Base-by-base conservation (phyloP, 2,888 invertebrate species). In the Trachelus stipa region DNA sequence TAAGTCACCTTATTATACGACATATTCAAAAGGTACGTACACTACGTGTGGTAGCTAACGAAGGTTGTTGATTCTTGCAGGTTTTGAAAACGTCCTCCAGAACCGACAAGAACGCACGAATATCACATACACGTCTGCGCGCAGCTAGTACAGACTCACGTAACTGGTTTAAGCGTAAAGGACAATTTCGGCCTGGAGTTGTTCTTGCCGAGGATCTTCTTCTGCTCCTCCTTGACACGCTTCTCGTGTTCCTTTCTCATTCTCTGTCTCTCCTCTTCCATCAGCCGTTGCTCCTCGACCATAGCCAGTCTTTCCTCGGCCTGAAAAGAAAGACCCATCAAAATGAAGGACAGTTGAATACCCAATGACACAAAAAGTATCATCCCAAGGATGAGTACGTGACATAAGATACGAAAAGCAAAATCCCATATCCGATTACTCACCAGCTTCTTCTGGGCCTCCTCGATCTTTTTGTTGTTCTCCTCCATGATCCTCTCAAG, bases 381-480 rank as follows among this genome's bases (percentile, higher is more conserved):
- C 23, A 9, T 56, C 23, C 56, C 9, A 1, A 23, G 9, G 15
- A 6, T 2, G 6, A 56, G 40, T 2, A 15, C 40, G 23, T 56
- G 0, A 2, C 6, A 23, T 0, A 6, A 1, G 4, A 15, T 15
- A 40, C 1, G 12, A 56, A 56, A 2, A 56, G 6, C 40, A 23
- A 23, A 23, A 9, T 56, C 9, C 23, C 2, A 56, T 1, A 9
- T 56, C 23, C 6, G 1, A 23, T 23, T 23, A 93, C 94, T 94
- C 92, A 98, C 98, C 95, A 98, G 93, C 95, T 98, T 98, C 90
- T 96, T 95, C 94, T 98, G 98, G 86, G 98, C 98, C 92, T 98
- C 98, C 93, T 98, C 98, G 86, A 98, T 98, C 93, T 98, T 98
- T 92, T 95, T 95, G 94, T 98, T 98, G 94, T 99, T 99, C 94